Evolutionary conservation across 2,888 invertebrate genomes (phyloP).

Genomic region (Oxycera nigricornis): DNA sequence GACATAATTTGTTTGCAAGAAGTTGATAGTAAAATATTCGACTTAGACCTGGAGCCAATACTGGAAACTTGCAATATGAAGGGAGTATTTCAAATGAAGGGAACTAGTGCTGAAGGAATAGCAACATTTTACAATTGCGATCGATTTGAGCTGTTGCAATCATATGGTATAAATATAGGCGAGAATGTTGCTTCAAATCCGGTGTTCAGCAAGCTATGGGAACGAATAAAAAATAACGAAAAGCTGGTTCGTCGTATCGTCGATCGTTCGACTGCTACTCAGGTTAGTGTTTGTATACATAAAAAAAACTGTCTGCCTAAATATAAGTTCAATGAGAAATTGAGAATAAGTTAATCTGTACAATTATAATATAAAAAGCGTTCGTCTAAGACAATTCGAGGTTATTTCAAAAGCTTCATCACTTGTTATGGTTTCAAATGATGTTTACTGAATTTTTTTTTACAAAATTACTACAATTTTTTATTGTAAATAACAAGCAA

Average conservation of each 20-base stretch:
- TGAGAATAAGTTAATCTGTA: too few relatives aligned
- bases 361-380: too few relatives aligned
- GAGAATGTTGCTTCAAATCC: conserved; percentile 65
- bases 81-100: conserved; percentile 75
- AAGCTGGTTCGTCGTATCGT: conserved; percentile 67
- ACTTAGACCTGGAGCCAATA: conserved; percentile 69
- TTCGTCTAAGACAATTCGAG: too few relatives aligned
- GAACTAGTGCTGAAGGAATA: conserved; percentile 79
- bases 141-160: conserved; percentile 70
- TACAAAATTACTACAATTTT: too few relatives aligned
- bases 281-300: conserved; percentile 58
- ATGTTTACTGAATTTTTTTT: too few relatives aligned
- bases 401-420: too few relatives aligned
- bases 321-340: too few relatives aligned
- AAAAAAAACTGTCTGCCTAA: too few relatives aligned
- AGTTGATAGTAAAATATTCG: conserved; percentile 82
- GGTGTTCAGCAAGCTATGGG: conserved; percentile 68
- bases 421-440: too few relatives aligned
- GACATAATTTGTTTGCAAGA: conserved; percentile 94
- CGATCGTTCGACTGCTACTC: conserved; percentile 72
- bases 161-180: conserved; percentile 67
- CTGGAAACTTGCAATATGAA: conserved; percentile 66
- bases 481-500: too few relatives aligned
- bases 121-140: conserved; percentile 76
- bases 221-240: conserved; percentile 67